Conservation (phyloP, 1,140 invertebrate species). For the Drosophila watanabei region DNA sequence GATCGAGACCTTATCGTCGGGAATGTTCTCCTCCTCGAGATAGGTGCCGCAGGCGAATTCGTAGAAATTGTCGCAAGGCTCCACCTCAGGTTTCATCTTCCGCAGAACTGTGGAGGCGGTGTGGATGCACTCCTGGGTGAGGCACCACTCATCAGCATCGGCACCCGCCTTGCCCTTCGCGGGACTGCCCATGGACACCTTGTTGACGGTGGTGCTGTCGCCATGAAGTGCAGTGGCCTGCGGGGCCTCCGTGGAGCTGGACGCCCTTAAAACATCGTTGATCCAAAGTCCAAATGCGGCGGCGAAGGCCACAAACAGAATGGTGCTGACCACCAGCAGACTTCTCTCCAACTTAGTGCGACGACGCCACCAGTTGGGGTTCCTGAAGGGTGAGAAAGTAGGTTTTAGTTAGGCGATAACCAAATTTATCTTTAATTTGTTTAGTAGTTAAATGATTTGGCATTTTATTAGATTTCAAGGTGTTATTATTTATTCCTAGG, state of each 20-base stretch:
- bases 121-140: conserved; percentile 89
- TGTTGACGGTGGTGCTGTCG: conserved; percentile 59
- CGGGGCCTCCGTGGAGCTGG: conserved; percentile 21
- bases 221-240: conserved; percentile 66
- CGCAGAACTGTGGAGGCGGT: conserved; percentile 90
- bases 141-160: conserved; percentile 86
- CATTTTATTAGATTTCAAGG: background rate
- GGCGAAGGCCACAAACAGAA: conserved; percentile 88
- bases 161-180: conserved; percentile 34
- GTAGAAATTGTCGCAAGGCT: conserved; percentile 97
- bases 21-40: conserved; percentile 90
- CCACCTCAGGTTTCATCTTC: conserved; percentile 90
- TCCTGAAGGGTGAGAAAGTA: conserved; percentile 87
- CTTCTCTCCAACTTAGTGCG: conserved; percentile 92
- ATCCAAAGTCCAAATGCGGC: conserved; percentile 89
- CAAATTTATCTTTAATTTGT: background rate
- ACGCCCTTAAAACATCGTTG: conserved; percentile 78
- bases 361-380: conserved; percentile 95
- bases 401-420: background rate
- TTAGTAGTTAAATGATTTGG: background rate
- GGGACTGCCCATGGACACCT: conserved; percentile 28
- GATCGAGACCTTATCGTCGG: conserved; percentile 92
- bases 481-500: background rate
- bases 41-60: conserved; percentile 92
- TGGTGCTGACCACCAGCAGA: conserved; percentile 89